Evolutionary conservation across 2,797 vertebrate species (phyloP), one percentile per base, ranked within the genome.

Genomic region (Muscicapa comitata): DNA sequence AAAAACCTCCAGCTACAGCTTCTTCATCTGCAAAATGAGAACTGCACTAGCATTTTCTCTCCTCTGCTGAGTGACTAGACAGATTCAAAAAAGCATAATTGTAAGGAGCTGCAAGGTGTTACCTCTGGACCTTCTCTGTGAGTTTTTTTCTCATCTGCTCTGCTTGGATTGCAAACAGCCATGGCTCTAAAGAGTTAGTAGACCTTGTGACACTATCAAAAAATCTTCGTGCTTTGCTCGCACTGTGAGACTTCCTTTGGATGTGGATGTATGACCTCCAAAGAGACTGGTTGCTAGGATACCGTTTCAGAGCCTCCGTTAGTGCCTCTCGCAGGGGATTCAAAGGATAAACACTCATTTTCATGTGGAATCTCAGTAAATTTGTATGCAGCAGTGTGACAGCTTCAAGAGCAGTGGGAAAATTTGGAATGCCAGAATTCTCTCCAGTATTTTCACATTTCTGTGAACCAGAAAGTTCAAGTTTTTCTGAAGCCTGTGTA

Each of bases 131-230:
- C 21, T 96, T 95, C 19, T 99, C 99, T 54, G 98, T 97, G 84
- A 99, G 98, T 51, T 98, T 98, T 96, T 99, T 99, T 91, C 99
- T 98, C 96, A 98, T 98, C 94, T 98, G 98, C 97, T 99, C 99
- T 20, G 98, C 98, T 72, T 98, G 98, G 86, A 99, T 98, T 18
- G 99, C 98, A 86, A 99, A 99, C 62, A 99, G 95, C 97, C 98
- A 98, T 0, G 99, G 99, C 95, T 99, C 97, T 90, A 99, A 92
- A 29, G 97, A 97, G 29, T 92, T 42, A 38, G 94, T 75, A 78
- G 95, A 97, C 97, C 98, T 98, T 83, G 97, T 98, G 81, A 99
- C 75, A 13, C 94, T 73, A 75, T 99, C 97, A 65, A 99, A 99
- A 97, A 99, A 99, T 3, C 98, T 98, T 17, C 99, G 98, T 15